Percentiles rank a stretch among this genome's conserved stretches.
phyloP scores from a whole-genome alignment of 2,113 vertebrate genomes.

The Colius striatus region DNA sequence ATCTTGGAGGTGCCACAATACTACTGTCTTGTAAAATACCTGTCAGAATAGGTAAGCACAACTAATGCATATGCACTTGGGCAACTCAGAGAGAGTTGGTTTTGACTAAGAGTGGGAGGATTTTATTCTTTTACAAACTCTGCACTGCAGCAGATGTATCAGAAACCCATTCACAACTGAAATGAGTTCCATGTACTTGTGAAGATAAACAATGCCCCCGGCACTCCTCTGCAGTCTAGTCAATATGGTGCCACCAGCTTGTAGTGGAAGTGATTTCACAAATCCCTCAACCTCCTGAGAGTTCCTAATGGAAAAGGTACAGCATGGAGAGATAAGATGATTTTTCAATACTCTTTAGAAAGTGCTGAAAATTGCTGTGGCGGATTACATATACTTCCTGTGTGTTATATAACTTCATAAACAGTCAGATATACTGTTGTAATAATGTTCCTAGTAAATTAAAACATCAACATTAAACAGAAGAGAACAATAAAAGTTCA shows the following conservation, averaged over 20 bases:
- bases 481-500: not conserved
- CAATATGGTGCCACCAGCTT: not conserved
- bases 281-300: not conserved
- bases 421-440: not conserved
- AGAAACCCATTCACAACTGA: not conserved
- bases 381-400: not conserved
- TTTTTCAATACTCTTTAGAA: not conserved
- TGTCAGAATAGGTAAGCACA: not conserved
- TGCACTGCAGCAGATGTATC: not conserved
- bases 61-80: not conserved
- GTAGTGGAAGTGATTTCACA: not conserved
- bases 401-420: not conserved
- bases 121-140: not conserved
- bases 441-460: not conserved
- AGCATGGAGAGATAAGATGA: not conserved
- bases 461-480: not conserved
- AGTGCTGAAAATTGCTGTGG: not conserved
- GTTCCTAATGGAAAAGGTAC: not conserved
- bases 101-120: not conserved
- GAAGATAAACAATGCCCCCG: not conserved
- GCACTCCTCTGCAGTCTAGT: fast-evolving
- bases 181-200: not conserved
- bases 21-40: not conserved
- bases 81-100: not conserved
- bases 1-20: not conserved